Evolutionary conservation across 2,113 vertebrate species (phyloP).

Genomic region (Zosterops japonicus): DNA sequence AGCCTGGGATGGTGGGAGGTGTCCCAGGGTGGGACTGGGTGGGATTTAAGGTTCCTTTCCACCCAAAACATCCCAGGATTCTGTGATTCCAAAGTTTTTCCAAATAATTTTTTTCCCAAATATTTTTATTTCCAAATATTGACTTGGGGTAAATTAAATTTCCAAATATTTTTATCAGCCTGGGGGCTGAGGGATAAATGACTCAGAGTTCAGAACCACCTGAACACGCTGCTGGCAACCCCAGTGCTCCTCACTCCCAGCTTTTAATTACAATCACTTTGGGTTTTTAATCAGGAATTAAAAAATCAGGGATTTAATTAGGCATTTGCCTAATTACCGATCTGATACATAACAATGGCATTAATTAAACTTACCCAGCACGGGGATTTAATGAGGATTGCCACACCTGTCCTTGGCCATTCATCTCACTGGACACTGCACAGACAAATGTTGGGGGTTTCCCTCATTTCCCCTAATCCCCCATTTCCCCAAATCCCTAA

Average conservation of each 20-base stretch:
- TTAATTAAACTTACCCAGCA: background rate
- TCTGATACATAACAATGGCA: background rate
- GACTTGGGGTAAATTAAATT: too few species aligned
- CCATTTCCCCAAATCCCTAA: too few species aligned
- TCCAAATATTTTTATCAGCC: too few species aligned
- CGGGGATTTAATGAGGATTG: background rate
- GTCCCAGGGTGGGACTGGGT: too few species aligned
- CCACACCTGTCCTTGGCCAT: background rate
- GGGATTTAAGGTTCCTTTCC: too few species aligned
- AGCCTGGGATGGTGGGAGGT: too few species aligned
- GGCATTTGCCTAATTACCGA: background rate
- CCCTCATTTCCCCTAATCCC: background rate
- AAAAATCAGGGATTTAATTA: background rate
- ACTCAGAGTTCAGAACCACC: background rate
- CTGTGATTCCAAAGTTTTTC: too few species aligned
- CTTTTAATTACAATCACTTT: background rate
- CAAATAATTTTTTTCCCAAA: too few species aligned
- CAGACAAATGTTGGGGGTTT: background rate
- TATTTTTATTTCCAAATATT: too few species aligned
- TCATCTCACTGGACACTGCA: background rate
- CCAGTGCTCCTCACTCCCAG: background rate
- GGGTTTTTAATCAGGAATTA: background rate
- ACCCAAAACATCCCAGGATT: too few species aligned
- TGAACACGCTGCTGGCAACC: background rate
- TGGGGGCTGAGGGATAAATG: background rate